Evolutionary conservation across 2,888 invertebrate genomes (phyloP).

Genomic region (Lithophane ornitopus): DNA sequence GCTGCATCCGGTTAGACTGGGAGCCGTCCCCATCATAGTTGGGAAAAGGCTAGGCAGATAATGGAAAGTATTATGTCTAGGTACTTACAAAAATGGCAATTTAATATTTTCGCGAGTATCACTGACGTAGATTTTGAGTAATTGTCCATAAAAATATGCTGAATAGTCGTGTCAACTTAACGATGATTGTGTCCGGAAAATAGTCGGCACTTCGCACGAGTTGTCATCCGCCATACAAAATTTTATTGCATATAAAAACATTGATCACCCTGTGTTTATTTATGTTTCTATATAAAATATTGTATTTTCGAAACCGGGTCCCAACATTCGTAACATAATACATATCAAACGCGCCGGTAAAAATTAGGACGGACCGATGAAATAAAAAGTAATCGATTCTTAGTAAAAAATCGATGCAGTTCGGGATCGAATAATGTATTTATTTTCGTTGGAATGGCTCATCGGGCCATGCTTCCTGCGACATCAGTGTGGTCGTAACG

Average conservation of each 20-base stretch:
- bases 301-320: slow-evolving; percentile 71
- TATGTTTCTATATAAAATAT: slow-evolving; percentile 72
- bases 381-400: slow-evolving; percentile 80
- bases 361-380: slow-evolving; percentile 77
- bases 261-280: slow-evolving; percentile 70
- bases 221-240: slow-evolving; percentile 70
- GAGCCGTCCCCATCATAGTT: too few species aligned
- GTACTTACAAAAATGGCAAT: slow-evolving; percentile 4
- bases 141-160: slow-evolving; percentile 68
- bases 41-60: too few species aligned
- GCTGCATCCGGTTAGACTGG: too few species aligned
- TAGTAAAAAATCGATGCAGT: slow-evolving; percentile 80
- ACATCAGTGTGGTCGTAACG: slow-evolving; percentile 89
- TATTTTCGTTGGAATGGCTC: slow-evolving; percentile 87
- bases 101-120: slow-evolving; percentile 22
- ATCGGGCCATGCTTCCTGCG: slow-evolving; percentile 89
- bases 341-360: slow-evolving; percentile 67
- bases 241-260: slow-evolving; percentile 82
- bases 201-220: slow-evolving; percentile 69
- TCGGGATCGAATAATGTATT: slow-evolving; percentile 81
- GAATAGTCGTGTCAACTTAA: slow-evolving; percentile 73
- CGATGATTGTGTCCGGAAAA: slow-evolving; percentile 80
- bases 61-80: neutral
- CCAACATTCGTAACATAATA: slow-evolving; percentile 76
- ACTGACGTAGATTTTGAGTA: slow-evolving; percentile 46